phyloP scores from a whole-genome alignment of 2,888 invertebrate genomes.

The Drosophila nigritarsus region DNA sequence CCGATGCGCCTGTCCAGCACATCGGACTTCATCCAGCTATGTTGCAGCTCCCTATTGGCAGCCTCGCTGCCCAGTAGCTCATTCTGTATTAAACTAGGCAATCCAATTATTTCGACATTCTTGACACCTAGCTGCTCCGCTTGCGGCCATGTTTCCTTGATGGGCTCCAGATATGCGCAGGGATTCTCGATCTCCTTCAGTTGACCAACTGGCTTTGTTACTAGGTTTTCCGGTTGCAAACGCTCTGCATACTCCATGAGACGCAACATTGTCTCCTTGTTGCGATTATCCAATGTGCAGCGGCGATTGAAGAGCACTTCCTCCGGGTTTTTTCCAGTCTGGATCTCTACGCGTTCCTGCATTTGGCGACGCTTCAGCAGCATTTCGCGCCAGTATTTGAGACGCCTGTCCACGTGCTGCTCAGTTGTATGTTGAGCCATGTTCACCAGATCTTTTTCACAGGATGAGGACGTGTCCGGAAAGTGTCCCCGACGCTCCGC shows the following conservation, averaged over 20 bases:
- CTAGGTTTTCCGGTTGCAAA: conserved; percentile 47
- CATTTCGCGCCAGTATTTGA: conserved; percentile 76
- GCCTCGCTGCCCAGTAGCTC: conserved; percentile 68
- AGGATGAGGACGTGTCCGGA: conserved; percentile 65
- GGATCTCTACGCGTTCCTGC: conserved; percentile 47
- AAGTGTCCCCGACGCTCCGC: conserved; percentile 65
- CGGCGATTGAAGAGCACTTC: conserved; percentile 75
- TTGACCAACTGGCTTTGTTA: conserved; percentile 5
- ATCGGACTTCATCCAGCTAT: conserved; percentile 70
- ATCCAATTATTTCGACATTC: conserved; percentile 70
- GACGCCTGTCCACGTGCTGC: conserved; percentile 69
- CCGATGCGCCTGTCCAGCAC: conserved; percentile 66
- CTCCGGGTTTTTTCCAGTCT: conserved; percentile 59
- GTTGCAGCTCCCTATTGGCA: conserved; percentile 23
- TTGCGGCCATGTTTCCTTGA: conserved; percentile 68
- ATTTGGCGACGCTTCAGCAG: conserved; percentile 63
- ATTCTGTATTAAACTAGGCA: conserved; percentile 57
- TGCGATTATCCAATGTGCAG: conserved; percentile 71
- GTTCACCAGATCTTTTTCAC: conserved; percentile 7
- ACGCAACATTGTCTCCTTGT: conserved; percentile 71
- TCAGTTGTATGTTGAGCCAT: conserved; percentile 10
- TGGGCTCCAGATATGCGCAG: conserved; percentile 29
- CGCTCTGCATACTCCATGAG: conserved; percentile 77
- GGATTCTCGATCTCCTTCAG: conserved; percentile 48
- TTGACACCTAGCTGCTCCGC: conserved; percentile 55